These are phyloP conservation scores for Caenorhabditis sp. DNA, from an alignment of 2,888 invertebrate genomes.

Conservation along the genomic window DNA sequence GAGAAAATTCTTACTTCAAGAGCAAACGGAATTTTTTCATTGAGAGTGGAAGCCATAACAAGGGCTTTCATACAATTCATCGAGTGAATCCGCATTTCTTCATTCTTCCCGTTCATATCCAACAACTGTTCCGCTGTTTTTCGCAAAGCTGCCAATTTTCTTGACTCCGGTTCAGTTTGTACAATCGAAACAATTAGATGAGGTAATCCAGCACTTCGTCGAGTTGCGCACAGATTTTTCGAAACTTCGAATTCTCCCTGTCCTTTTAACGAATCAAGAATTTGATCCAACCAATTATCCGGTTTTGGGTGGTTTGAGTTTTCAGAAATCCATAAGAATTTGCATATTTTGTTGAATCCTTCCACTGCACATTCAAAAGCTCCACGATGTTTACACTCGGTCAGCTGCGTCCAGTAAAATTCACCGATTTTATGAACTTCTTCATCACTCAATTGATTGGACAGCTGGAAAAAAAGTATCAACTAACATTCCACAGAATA, in stretches of 20 bases:
- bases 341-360: conserved; percentile 83
- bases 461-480: background rate
- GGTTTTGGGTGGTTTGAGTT: conserved; percentile 67
- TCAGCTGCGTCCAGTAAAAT: conserved; percentile 72
- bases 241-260: conserved; percentile 46
- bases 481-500: background rate
- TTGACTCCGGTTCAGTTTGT: conserved; percentile 49
- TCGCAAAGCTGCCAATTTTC: conserved; percentile 9
- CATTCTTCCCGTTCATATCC: conserved; percentile 37
- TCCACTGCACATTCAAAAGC: conserved; percentile 95
- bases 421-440: conserved; percentile 62
- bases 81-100: conserved; percentile 77
- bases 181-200: conserved; percentile 83
- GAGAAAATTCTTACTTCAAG: conserved; percentile 45
- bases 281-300: conserved; percentile 71
- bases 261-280: conserved; percentile 71
- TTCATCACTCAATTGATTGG: background rate
- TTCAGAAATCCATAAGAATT: conserved; percentile 76
- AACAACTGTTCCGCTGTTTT: conserved; percentile 34
- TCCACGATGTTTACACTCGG: conserved; percentile 86
- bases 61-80: conserved; percentile 86
- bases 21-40: conserved; percentile 75
- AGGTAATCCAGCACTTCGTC: conserved; percentile 92
- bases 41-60: conserved; percentile 81
- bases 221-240: conserved; percentile 79